A percentile compares a stretch with the other conserved stretches of the same genome.
phyloP scores from a whole-genome alignment of 2,888 invertebrate species.

The Eristalis pertinax region DNA sequence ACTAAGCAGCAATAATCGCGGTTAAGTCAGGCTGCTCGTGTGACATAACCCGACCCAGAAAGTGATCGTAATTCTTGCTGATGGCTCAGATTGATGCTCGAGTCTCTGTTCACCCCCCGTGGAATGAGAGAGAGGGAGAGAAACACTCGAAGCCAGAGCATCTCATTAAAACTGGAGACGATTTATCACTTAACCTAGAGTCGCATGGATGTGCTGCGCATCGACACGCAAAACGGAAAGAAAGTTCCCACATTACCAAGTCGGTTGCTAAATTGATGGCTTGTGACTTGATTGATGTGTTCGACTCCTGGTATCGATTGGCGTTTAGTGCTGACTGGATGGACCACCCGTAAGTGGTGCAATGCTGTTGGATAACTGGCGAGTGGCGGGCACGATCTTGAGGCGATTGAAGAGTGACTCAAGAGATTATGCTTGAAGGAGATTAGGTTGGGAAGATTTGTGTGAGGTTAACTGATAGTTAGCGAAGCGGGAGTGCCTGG shows the following conservation, averaged over 20 bases:
- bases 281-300: conserved; percentile 14
- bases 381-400: background rate
- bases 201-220: background rate
- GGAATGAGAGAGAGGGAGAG: background rate
- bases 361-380: background rate
- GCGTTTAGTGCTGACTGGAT: background rate
- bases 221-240: conserved; percentile 6
- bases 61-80: conserved; percentile 24
- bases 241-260: conserved; percentile 37
- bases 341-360: background rate
- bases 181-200: conserved; percentile 27
- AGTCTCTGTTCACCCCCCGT: background rate
- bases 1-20: conserved; percentile 27
- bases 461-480: background rate
- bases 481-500: background rate
- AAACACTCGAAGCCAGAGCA: conserved; percentile 11
- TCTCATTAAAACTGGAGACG: conserved; percentile 25
- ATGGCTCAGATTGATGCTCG: conserved; percentile 16
- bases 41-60: conserved; percentile 54
- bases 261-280: background rate
- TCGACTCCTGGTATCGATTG: background rate
- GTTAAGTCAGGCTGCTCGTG: conserved; percentile 45
- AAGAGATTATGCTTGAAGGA: background rate
- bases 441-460: background rate
- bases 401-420: background rate